phyloP scores from a whole-genome alignment of 2,797 vertebrate species.

The Gobionotothen gibberifrons region DNA sequence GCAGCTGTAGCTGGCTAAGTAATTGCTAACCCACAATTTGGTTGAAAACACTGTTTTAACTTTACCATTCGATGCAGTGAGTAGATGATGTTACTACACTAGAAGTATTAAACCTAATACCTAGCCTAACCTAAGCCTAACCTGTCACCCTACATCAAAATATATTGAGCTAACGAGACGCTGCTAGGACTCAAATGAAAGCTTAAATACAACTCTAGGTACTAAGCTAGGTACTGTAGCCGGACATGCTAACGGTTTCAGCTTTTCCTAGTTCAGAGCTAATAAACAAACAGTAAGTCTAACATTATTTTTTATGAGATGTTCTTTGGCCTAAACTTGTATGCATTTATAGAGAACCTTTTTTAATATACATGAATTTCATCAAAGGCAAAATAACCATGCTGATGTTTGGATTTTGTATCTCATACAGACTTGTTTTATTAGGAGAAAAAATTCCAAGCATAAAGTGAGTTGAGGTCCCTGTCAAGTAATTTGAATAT shows the following conservation, averaged over 20 bases:
- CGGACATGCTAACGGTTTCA: neutral
- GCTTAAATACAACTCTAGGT: neutral
- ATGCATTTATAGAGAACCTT: neutral
- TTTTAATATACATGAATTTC: neutral
- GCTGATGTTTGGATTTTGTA: neutral
- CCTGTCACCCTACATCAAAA: neutral
- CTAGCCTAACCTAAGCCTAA: too few species aligned
- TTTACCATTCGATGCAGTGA: neutral
- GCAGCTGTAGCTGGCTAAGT: too few species aligned
- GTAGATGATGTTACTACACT: neutral
- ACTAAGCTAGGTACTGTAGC: neutral
- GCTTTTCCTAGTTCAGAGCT: neutral
- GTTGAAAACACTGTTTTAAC: too few species aligned
- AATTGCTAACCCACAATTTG: too few species aligned
- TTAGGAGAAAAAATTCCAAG: slow-evolving; percentile 17
- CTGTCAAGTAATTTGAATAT: slow-evolving; percentile 7
- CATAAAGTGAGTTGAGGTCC: neutral
- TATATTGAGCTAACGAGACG: too few species aligned
- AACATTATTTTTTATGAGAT: neutral
- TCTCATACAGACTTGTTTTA: neutral
- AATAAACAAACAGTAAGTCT: neutral
- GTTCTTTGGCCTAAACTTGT: neutral
- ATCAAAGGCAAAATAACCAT: neutral
- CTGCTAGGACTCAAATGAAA: neutral
- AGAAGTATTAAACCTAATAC: rapidly evolving